Evolutionary conservation across 2,113 vertebrate species (phyloP).

Genomic region (Herpailurus yagouaroundi): DNA sequence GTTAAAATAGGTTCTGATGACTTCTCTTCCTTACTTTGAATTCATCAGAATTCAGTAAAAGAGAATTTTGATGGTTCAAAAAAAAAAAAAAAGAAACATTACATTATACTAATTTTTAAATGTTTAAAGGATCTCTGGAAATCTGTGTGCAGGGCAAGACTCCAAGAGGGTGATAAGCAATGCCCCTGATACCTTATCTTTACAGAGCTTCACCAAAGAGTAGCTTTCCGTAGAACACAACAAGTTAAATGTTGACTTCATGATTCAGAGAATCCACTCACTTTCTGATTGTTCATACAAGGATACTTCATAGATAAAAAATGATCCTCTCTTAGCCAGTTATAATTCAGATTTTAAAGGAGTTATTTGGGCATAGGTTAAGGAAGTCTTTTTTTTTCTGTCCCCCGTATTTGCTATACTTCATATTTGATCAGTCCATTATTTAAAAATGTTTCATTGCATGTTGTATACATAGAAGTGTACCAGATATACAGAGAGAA

Average conservation of each 20-base stretch:
- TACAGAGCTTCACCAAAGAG: background rate
- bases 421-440: background rate
- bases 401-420: background rate
- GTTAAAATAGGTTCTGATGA: background rate
- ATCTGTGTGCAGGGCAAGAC: background rate
- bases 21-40: background rate
- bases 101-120: background rate
- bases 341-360: background rate
- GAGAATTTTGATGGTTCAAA: background rate
- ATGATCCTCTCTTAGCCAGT: background rate
- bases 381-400: background rate
- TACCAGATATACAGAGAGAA: background rate
- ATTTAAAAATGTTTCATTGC: background rate
- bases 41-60: background rate
- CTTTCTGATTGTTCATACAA: background rate
- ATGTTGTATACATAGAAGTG: background rate
- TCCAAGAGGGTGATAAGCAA: background rate
- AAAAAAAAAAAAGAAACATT: background rate
- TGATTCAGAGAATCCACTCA: background rate
- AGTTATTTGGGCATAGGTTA: background rate
- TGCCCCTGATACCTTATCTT: background rate
- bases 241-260: background rate
- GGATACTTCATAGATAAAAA: background rate
- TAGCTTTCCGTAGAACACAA: background rate
- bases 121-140: background rate